phyloP scores from a whole-genome alignment of 2,888 invertebrate genomes.

The Eupithecia centaureata region DNA sequence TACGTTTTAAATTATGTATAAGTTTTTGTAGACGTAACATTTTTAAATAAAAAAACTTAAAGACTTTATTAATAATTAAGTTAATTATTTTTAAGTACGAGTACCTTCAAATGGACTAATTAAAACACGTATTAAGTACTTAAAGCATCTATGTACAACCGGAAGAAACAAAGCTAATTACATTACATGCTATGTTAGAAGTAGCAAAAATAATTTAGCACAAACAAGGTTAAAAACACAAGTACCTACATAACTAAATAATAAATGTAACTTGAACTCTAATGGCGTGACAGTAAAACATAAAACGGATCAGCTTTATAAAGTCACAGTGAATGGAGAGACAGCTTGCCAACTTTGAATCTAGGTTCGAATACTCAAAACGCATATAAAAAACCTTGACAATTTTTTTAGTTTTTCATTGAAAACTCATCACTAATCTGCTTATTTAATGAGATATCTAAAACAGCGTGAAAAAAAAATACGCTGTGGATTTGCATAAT shows the following conservation, averaged over 20 bases:
- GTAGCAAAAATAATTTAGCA: conserved; percentile 6
- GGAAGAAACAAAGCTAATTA: conserved; percentile 10
- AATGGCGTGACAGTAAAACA: background rate
- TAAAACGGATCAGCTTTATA: background rate
- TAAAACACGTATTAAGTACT: conserved; percentile 4
- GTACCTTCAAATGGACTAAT: background rate
- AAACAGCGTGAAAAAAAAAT: too few species aligned
- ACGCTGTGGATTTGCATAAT: too few species aligned
- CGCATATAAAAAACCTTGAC: too few species aligned
- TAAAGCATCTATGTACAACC: background rate
- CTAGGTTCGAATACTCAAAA: too few species aligned
- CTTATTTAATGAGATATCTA: too few species aligned
- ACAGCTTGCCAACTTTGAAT: background rate
- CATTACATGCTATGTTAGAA: background rate
- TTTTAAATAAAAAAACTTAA: too few species aligned
- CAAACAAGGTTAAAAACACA: conserved; percentile 10
- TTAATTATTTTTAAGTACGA: background rate
- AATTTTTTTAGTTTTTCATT: background rate
- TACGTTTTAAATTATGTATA: too few species aligned
- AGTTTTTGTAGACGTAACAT: too few species aligned
- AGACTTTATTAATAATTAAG: too few species aligned
- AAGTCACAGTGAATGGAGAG: background rate
- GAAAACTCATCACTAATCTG: too few species aligned
- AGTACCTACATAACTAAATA: background rate
- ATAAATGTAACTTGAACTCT: conserved; percentile 2